These are phyloP conservation scores for Chascanopsetta lugubris DNA, from an alignment of 2,113 vertebrate genomes.

Conservation along the genomic window DNA sequence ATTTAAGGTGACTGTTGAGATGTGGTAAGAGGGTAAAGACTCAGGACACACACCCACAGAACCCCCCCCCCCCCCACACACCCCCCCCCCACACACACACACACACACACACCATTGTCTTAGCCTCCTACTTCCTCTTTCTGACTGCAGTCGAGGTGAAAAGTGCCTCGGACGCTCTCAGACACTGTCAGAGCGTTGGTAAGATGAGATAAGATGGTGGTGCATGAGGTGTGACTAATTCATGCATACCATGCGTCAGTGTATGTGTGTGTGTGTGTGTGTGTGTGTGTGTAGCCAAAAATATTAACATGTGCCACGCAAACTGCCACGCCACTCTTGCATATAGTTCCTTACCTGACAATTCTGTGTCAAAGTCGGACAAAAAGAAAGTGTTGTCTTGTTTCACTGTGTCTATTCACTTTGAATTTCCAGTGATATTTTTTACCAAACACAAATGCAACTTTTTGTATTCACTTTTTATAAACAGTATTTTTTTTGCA, in stretches of 20 bases:
- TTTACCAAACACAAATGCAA: conserved; percentile 15
- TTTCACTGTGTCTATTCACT: conserved; percentile 31
- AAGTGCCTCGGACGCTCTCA: conserved; percentile 61
- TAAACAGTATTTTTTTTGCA: conserved; percentile 69
- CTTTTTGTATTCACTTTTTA: conserved; percentile 52
- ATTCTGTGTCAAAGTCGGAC: conserved; percentile 9
- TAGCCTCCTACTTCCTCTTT: conserved; percentile 61
- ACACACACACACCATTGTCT: conserved; percentile 32
- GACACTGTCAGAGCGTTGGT: conserved; percentile 58
- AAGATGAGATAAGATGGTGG: conserved; percentile 57
- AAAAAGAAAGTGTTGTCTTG: background rate
- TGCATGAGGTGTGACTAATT: conserved; percentile 71
- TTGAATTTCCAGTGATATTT: conserved; percentile 27
- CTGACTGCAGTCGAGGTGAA: conserved; percentile 57
- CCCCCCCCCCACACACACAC: too few species aligned
- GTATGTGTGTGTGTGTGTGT: conserved; percentile 9
- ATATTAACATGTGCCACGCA: conserved; percentile 45
- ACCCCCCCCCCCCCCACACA: too few species aligned
- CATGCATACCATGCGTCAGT: conserved; percentile 45
- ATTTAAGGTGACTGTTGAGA: conserved; percentile 39
- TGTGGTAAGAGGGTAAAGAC: conserved; percentile 57
- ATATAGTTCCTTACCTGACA: conserved; percentile 51
- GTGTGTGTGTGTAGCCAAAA: conserved; percentile 40
- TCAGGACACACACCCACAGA: conserved; percentile 50
- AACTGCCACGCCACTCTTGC: conserved; percentile 38